Evolutionary conservation across 2,113 vertebrate species (phyloP).

Genomic region (Glaucidium brasilianum): DNA sequence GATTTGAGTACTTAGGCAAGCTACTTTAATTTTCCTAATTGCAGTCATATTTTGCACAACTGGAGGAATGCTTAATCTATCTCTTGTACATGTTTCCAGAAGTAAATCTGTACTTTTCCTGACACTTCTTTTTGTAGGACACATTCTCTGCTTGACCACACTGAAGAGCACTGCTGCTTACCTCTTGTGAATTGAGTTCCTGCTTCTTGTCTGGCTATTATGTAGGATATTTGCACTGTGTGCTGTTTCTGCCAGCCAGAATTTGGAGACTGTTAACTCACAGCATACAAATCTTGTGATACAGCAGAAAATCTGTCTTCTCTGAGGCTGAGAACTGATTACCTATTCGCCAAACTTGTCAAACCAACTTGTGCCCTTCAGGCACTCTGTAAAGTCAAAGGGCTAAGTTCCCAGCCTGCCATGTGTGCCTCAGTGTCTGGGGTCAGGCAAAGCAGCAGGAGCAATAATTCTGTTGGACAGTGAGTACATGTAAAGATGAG

Average conservation of each 20-base stretch:
- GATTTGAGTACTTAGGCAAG: conserved; percentile 1
- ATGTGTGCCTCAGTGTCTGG: neutral
- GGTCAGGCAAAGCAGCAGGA: neutral
- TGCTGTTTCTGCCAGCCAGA: neutral
- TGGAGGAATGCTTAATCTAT: neutral
- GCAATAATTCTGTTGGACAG: conserved; percentile 8
- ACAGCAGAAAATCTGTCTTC: neutral
- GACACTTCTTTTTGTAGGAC: neutral
- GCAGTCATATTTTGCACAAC: neutral
- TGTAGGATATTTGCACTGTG: neutral
- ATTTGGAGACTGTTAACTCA: neutral
- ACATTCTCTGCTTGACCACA: neutral
- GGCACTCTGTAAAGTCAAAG: neutral
- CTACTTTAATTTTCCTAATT: conserved; percentile 36
- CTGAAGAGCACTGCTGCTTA: neutral
- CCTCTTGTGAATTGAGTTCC: neutral
- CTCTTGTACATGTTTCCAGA: neutral
- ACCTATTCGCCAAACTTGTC: neutral
- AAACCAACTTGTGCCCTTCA: neutral
- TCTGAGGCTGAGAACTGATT: neutral
- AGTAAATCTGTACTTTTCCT: neutral
- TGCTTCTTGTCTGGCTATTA: neutral
- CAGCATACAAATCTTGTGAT: neutral
- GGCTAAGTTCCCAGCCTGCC: neutral
- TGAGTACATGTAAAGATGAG: neutral